phyloP scores from a whole-genome alignment of 2,888 invertebrate species.

The Pandemis heparana region DNA sequence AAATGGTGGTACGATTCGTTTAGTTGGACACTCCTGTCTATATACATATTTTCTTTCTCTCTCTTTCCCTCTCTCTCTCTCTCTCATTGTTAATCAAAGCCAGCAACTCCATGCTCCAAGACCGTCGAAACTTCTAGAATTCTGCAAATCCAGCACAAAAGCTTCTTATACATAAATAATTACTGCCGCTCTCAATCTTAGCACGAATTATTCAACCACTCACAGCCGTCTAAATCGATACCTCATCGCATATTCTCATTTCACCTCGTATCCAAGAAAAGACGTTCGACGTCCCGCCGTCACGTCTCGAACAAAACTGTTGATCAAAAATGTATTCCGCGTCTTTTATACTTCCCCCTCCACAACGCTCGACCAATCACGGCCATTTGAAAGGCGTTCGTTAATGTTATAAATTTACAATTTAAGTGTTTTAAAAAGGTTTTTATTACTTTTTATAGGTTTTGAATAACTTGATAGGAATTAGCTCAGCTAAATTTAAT shows the following conservation, averaged over 20 bases:
- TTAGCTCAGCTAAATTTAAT: too few species aligned
- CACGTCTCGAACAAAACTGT: conserved; percentile 67
- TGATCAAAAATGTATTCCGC: conserved; percentile 71
- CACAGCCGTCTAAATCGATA: conserved; percentile 61
- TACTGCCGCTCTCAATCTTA: conserved; percentile 50
- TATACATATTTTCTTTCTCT: too few species aligned
- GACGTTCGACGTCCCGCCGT: conserved; percentile 69
- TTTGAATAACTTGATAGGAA: too few species aligned
- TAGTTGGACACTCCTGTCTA: too few species aligned
- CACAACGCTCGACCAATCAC: conserved; percentile 63
- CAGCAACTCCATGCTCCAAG: neutral
- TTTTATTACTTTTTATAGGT: neutral
- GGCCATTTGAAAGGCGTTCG: conserved; percentile 51
- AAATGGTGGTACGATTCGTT: too few species aligned
- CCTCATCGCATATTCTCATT: conserved; percentile 74
- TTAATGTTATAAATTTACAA: conserved; percentile 63
- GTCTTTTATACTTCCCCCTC: conserved; percentile 58
- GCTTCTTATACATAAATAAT: conserved; percentile 52
- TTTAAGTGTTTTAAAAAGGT: conserved; percentile 48
- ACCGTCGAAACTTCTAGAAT: neutral
- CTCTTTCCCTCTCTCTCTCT: too few species aligned
- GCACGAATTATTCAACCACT: conserved; percentile 54
- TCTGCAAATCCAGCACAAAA: neutral
- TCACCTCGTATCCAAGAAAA: conserved; percentile 57
- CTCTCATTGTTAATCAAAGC: too few species aligned